Conservation (phyloP, 2,797 vertebrate species). For the Loris lydekkerianus region DNA sequence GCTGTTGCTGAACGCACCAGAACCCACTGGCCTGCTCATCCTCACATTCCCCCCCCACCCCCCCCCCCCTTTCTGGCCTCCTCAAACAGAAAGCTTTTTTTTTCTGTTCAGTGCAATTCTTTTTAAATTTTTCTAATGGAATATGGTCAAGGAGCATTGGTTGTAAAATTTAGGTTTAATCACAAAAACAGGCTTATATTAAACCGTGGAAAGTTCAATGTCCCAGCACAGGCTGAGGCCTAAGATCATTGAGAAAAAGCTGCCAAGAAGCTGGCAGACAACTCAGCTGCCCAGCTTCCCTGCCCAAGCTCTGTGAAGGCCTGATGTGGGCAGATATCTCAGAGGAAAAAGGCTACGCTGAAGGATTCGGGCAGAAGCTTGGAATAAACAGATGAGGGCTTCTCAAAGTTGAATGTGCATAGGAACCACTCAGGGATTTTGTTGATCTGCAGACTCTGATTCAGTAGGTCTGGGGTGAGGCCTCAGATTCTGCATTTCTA, state of each 20-base stretch:
- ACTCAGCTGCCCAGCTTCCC: not conserved
- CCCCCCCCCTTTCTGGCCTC: not conserved
- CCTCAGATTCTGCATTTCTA: not conserved
- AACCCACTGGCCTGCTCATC: not conserved
- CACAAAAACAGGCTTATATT: constrained; percentile 71
- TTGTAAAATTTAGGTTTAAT: constrained; percentile 66
- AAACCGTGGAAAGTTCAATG: constrained; percentile 11
- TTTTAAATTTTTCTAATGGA: constrained; percentile 33
- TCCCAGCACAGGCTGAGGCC: constrained; percentile 58
- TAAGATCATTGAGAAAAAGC: constrained; percentile 39
- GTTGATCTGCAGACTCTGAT: not conserved
- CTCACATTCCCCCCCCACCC: not conserved
- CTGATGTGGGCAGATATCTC: not conserved
- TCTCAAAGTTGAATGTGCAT: not conserved
- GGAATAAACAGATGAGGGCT: not conserved
- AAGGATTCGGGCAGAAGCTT: not conserved
- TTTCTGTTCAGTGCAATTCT: constrained; percentile 28
- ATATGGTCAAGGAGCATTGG: constrained; percentile 54
- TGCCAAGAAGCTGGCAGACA: constrained; percentile 59
- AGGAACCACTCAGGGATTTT: not conserved
- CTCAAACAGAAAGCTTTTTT: constrained; percentile 38
- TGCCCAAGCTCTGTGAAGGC: constrained; percentile 20
- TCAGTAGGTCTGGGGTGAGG: not conserved
- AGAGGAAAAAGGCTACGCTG: not conserved
- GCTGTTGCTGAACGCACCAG: not conserved